Base-by-base conservation (phyloP, 2,888 invertebrate species). In the Carterocephalus palaemon region DNA sequence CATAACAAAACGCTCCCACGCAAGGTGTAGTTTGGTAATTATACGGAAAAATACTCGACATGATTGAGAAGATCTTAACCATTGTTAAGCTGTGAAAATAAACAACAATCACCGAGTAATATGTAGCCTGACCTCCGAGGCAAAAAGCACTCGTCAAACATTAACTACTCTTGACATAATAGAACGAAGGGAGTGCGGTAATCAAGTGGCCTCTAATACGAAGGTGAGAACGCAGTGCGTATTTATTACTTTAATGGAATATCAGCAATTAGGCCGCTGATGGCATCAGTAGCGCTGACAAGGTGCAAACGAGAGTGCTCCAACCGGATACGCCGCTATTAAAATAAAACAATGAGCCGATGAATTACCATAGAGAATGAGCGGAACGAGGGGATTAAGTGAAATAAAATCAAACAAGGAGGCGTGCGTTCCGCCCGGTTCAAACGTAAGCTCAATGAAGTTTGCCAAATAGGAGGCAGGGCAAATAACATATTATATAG, bases 171-270 rank as follows among this genome's bases (percentile, higher is more conserved):
- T 70, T 71, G 76, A 73, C 76, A 73, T 75, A 75, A 78, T 76
- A 81, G 75, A 77, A 75, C 73, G 73, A 71, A 69, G 69, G 64
- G 70, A 78, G 78, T 79, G 76, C 67, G 67, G 75, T 79, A 80
- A 82, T 80, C 77, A 77, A 72, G 68, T 70, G 52, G 53, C 26
- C 52, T 62, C 68, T 82, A 81, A 84, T 81, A 73, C 69, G 74
- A 68, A 82, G 82, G 81, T 71, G 82, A 76, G 80, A 81, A 78
- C 70, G 72, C 71, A 67, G 67, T 69, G 66, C 72, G 70, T 82
- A 80, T 81, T 79, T 83, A 84, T 81, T 80, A 82, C 75, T 78
- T 76, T 82, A 82, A 84, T 82, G 83, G 83, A 84, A 82, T 84
- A 83, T 85, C 78, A 82, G 79, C 82, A 84, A 85, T 84, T 84